Evolutionary conservation across 2,113 vertebrate genomes (phyloP), one percentile per base, ranked within the genome.

Genomic region (Ptilonorhynchus violaceus): DNA sequence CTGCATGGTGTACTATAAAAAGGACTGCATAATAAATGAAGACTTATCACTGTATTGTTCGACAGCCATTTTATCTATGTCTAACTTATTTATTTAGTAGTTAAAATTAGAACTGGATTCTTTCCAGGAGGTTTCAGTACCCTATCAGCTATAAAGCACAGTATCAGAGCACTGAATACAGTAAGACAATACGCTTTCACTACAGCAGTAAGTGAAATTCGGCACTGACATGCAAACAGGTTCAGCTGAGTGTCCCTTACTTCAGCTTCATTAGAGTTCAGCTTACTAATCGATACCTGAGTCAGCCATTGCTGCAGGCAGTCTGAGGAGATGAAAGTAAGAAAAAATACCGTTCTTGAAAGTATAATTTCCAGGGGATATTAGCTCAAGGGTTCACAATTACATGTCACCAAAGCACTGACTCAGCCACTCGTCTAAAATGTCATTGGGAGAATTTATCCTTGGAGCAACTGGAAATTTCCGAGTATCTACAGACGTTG

Each of bases 211-310:
- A 72, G 64, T 88, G 92, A 93, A 87, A 96, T 91, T 95, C 80
- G 85, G n/a, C 83, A 82, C 85, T 92, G 90, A 58, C 56, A 60
- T 68, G 44, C 44, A 64, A 94, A 77, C 27, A 72, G 28, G 56
- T 81, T 77, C 92, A 92, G 37, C 52, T 68, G 33, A 77, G 52
- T 49, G 81, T 88, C 68, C 82, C 33, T 82, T 78, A 74, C 58
- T 94, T 72, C 83, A 75, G 60, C 76, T 87, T 91, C 91, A 56
- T 94, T 93, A 87, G 41, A 82, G 76, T 86, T 89, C 88, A 95
- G 47, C 28, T 94, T 62, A 33, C 73, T 82, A 86, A 95, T 86
- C 28, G 0, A 89, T 85, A 92, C 75, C 64, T 63, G 85, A 90
- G 50, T 85, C 90, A 96, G 88, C 52, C 53, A 73, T 37, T 91